Percentiles rank a stretch among this genome's conserved stretches.
Evolutionary conservation across 1,140 invertebrate species (phyloP).

Genomic region (Akabosia matsudoensis): DNA sequence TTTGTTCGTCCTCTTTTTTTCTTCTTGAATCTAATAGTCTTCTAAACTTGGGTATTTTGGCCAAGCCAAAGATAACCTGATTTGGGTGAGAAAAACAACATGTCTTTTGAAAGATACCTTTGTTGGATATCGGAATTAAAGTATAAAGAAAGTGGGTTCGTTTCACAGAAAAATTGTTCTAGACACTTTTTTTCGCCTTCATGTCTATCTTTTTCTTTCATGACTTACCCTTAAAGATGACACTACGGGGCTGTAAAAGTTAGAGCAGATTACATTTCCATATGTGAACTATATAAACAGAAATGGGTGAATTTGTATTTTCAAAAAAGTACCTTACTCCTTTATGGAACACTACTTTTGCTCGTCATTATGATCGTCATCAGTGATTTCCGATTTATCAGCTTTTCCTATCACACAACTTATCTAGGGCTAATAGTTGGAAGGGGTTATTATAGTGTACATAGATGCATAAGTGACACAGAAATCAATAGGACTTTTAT

Average conservation of each 20-base stretch:
- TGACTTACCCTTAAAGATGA: not conserved
- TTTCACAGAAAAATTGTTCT: not conserved
- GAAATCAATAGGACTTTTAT: not conserved
- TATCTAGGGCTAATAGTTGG: too few species aligned
- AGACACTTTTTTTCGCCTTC: not conserved
- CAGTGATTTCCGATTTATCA: not conserved
- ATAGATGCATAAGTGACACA: too few species aligned
- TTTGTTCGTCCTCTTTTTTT: not conserved
- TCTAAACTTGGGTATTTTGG: too few species aligned
- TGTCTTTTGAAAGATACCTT: too few species aligned
- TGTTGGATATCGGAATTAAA: not conserved
- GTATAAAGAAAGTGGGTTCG: not conserved
- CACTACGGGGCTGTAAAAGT: not conserved
- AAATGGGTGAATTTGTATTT: too few species aligned
- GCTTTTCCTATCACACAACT: not conserved
- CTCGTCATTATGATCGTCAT: conserved; percentile 8
- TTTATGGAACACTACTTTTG: not conserved
- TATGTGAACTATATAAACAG: too few species aligned
- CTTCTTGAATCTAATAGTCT: too few species aligned
- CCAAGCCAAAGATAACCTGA: too few species aligned
- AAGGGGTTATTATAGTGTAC: too few species aligned
- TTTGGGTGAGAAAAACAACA: too few species aligned
- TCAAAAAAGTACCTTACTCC: conserved; percentile 12
- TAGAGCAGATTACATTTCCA: too few species aligned
- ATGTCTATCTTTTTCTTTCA: not conserved